Conservation (phyloP, 2,797 vertebrate genomes). For the Natrix natrix region DNA sequence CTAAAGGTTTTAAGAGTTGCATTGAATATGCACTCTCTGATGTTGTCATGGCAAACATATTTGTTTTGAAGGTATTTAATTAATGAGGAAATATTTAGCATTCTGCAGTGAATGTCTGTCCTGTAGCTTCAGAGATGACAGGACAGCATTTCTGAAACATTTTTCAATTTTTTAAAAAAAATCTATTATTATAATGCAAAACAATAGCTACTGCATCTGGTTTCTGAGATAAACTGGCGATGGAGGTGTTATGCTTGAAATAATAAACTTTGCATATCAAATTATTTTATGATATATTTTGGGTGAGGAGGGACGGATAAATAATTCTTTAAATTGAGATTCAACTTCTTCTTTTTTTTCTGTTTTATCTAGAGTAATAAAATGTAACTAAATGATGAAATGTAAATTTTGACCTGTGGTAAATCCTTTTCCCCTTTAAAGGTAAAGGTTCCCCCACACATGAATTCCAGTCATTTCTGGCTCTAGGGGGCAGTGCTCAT, state of each 20-base stretch:
- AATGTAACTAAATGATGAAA: background rate
- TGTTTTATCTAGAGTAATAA: background rate
- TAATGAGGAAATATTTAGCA: constrained; percentile 20
- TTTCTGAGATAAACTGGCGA: background rate
- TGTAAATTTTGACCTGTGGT: background rate
- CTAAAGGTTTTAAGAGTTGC: background rate
- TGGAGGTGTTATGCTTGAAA: constrained; percentile 3
- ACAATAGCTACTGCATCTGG: background rate
- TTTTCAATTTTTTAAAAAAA: constrained; percentile 16
- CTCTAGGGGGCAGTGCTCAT: too few relatives aligned
- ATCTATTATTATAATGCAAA: background rate
- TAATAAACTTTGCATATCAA: constrained; percentile 29
- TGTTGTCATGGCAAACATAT: background rate
- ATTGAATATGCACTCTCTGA: background rate
- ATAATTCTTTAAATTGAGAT: background rate
- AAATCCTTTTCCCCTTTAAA: background rate
- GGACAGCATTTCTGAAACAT: background rate
- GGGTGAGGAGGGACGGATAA: background rate
- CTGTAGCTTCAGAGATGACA: constrained; percentile 26
- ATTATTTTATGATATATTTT: constrained; percentile 17
- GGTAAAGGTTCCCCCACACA: too few relatives aligned
- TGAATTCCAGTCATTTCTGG: too few relatives aligned
- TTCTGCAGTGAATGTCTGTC: background rate
- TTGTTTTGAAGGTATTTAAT: constrained; percentile 31
- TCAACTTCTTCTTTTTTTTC: background rate